Conservation (phyloP, 1,140 invertebrate genomes). For the Neoseiulus cucumeris region DNA sequence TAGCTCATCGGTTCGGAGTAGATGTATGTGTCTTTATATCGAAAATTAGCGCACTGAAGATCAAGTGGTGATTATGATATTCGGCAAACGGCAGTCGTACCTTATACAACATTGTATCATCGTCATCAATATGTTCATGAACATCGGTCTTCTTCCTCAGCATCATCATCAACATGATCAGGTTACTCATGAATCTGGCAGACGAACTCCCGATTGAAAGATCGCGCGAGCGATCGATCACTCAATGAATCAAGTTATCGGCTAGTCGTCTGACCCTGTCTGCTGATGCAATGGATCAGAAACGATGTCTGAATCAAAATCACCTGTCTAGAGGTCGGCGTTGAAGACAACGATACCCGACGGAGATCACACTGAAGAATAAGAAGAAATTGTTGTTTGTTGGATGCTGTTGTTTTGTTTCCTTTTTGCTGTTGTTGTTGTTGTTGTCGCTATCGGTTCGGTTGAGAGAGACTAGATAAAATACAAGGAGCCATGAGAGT, state of each 20-base stretch:
- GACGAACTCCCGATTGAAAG: background rate
- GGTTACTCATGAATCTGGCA: too few relatives aligned
- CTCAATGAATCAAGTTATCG: background rate
- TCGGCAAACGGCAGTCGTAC: too few relatives aligned
- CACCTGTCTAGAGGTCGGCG: slow-evolving; percentile 1
- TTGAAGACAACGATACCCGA: background rate
- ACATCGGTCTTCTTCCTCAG: too few relatives aligned
- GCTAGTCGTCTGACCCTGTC: background rate
- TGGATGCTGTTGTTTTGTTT: background rate
- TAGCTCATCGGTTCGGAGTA: too few relatives aligned
- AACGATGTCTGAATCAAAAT: background rate
- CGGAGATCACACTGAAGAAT: slow-evolving; percentile 11
- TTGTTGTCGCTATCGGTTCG: background rate
- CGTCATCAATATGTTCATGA: too few relatives aligned
- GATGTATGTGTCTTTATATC: too few relatives aligned
- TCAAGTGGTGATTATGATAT: too few relatives aligned
- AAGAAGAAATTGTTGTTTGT: background rate
- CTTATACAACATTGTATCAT: too few relatives aligned
- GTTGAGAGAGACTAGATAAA: slow-evolving; percentile 5
- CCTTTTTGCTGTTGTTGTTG: background rate
- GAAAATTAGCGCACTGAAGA: too few relatives aligned
- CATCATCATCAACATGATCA: too few relatives aligned
- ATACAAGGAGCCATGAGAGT: slow-evolving; percentile 7
- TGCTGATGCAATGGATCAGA: background rate
- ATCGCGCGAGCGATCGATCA: background rate